Conservation (phyloP, 2,797 vertebrate species). For the Aulostomus chinensis region DNA sequence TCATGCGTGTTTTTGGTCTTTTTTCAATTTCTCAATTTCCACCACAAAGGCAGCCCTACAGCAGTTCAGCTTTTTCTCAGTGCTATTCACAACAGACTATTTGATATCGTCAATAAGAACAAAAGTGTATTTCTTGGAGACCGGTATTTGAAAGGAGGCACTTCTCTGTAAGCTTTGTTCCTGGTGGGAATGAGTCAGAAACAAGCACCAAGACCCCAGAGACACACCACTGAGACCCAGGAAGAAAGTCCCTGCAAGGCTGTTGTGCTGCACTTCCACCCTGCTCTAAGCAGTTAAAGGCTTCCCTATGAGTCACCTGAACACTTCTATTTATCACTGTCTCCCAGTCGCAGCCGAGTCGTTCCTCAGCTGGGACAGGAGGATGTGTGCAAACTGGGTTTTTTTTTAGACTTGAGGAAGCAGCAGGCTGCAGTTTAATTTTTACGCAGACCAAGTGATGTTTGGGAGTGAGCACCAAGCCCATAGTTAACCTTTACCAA, state of each 20-base stretch:
- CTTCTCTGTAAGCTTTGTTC: conserved; percentile 55
- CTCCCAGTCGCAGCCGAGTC: conserved; percentile 37
- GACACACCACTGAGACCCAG: conserved; percentile 31
- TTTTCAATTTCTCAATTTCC: no score
- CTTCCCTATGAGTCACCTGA: conserved; percentile 62
- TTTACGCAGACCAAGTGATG: conserved; percentile 18
- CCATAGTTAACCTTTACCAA: no score
- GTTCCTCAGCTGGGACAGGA: conserved; percentile 54
- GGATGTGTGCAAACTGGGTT: conserved; percentile 40
- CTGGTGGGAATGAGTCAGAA: conserved; percentile 48
- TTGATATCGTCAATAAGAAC: conserved; percentile 45
- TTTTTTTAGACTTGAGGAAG: conserved; percentile 42
- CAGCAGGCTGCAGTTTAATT: conserved; percentile 27
- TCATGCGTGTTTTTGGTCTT: no score
- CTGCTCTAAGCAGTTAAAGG: conserved; percentile 51
- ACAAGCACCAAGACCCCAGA: conserved; percentile 38
- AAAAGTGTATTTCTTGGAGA: conserved; percentile 49
- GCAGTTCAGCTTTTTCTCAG: conserved; percentile 1
- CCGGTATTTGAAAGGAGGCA: conserved; percentile 28
- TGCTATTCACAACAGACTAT: conserved; percentile 22
- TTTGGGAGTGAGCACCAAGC: conserved; percentile 7
- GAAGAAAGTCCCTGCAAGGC: conserved; percentile 42
- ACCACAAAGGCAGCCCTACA: no score
- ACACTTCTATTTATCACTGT: conserved; percentile 67
- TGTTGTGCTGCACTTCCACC: conserved; percentile 43